Conservation (phyloP, 64 coral and sea anemone species). For the Anthopleura sola region DNA sequence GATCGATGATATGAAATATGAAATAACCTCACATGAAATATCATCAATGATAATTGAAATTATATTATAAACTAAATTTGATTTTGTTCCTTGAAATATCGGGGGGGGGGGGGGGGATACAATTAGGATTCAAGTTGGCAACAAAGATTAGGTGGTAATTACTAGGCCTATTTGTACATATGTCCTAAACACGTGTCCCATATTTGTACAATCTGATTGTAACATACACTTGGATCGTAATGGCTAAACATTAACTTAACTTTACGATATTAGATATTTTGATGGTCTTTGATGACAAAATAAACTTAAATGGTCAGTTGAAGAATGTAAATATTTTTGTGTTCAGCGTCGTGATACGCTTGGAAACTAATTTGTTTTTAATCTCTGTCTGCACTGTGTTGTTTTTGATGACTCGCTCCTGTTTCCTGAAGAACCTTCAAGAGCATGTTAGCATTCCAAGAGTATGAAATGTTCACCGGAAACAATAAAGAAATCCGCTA, state of each 20-base stretch:
- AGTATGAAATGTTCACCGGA: not conserved
- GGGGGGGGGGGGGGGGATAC: not conserved
- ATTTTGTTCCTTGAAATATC: no score
- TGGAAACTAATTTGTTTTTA: not conserved
- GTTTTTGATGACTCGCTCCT: not conserved
- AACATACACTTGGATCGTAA: not conserved
- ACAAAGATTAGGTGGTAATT: not conserved
- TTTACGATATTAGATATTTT: not conserved
- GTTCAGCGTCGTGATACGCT: not conserved
- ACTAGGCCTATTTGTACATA: not conserved
- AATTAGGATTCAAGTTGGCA: not conserved
- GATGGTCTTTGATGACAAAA: not conserved
- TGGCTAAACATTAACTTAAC: not conserved
- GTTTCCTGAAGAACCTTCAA: not conserved
- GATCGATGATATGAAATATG: no score
- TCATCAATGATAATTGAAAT: no score
- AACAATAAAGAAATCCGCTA: not conserved
- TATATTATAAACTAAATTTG: no score
- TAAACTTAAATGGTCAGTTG: no score
- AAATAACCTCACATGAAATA: no score
- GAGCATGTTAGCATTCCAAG: not conserved
- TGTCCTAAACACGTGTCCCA: not conserved
- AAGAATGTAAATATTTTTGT: not conserved
- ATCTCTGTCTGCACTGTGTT: not conserved
- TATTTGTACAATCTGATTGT: not conserved